Conservation (phyloP, 2,113 vertebrate genomes). For the Elachura formosa region DNA sequence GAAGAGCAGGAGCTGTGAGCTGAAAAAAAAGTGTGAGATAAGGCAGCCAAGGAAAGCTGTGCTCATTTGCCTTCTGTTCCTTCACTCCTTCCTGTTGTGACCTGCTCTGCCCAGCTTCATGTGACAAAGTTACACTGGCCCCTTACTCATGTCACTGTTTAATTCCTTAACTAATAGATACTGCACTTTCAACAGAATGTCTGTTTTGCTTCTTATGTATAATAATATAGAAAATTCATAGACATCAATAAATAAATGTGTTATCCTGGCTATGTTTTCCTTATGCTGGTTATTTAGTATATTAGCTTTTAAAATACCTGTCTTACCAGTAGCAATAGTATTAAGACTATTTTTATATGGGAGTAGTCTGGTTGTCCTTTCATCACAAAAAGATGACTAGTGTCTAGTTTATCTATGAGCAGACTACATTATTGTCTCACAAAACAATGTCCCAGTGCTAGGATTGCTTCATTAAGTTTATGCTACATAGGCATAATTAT, state of each 20-base stretch:
- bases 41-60: background rate
- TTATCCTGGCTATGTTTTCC: background rate
- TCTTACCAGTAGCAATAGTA: background rate
- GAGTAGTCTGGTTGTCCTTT: background rate
- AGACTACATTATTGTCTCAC: conserved; percentile 17
- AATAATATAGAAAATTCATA: background rate
- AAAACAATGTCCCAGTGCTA: conserved; percentile 13
- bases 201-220: background rate
- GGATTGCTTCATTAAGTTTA: conserved; percentile 47
- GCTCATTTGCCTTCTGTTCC: conserved; percentile 1
- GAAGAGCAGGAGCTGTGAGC: background rate
- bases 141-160: background rate
- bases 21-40: background rate
- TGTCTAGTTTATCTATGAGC: conserved; percentile 22
- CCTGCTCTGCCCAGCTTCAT: background rate
- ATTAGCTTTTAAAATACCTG: background rate
- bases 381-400: background rate
- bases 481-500: conserved; percentile 31
- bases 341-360: background rate
- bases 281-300: background rate
- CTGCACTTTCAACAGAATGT: background rate
- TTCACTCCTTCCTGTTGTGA: background rate
- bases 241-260: background rate
- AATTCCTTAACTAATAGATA: background rate
- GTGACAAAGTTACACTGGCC: background rate